phyloP scores from a whole-genome alignment of 1,140 invertebrate species.

The Microvelia longipes region DNA sequence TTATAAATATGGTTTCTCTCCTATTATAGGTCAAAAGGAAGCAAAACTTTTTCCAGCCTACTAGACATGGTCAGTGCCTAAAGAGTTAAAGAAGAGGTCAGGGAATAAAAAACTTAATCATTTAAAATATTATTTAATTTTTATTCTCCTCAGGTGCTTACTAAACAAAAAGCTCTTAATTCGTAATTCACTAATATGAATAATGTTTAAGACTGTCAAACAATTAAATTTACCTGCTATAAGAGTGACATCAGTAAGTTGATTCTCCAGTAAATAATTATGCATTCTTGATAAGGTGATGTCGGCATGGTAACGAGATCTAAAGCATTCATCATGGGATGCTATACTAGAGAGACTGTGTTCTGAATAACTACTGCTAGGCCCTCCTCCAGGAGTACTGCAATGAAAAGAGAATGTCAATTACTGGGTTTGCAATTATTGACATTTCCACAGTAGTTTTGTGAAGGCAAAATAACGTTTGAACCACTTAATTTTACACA shows the following conservation, averaged over 20 bases:
- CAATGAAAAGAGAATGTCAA: background rate
- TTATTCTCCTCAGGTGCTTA: too few species aligned
- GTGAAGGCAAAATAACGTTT: background rate
- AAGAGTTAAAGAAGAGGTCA: too few species aligned
- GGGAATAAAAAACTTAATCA: too few species aligned
- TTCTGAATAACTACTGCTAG: constrained; percentile 22
- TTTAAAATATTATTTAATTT: too few species aligned
- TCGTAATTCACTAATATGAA: too few species aligned
- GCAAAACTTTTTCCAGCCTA: too few species aligned
- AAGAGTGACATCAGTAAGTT: constrained; percentile 62
- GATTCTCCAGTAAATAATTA: constrained; percentile 56
- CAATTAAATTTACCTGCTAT: constrained; percentile 49
- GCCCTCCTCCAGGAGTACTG: background rate
- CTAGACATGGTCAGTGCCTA: too few species aligned
- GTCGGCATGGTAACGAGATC: constrained; percentile 62
- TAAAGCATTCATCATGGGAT: constrained; percentile 59
- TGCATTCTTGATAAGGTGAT: constrained; percentile 64
- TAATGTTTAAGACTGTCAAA: too few species aligned
- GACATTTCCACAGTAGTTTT: too few species aligned
- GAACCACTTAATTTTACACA: background rate
- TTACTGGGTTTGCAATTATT: background rate
- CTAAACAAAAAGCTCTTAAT: too few species aligned
- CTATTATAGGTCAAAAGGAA: too few species aligned
- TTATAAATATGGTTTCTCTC: too few species aligned
- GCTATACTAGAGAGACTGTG: constrained; percentile 32